phyloP scores from a whole-genome alignment of 1,140 invertebrate genomes.

The Aphis craccivora region DNA sequence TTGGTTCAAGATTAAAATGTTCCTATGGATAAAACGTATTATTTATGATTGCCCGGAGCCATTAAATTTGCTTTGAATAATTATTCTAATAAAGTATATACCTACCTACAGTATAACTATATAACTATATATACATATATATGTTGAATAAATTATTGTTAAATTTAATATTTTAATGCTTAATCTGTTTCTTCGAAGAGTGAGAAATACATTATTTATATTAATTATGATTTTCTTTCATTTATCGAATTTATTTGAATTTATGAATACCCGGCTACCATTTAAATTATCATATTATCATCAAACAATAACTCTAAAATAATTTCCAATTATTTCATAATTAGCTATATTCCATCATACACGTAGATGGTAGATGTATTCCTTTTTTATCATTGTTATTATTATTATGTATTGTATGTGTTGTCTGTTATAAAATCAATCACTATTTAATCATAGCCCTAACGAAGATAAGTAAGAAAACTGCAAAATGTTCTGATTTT shows the following conservation, averaged over 20 bases:
- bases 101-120: background rate
- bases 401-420: background rate
- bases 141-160: background rate
- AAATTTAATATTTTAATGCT: background rate
- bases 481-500: too few species aligned
- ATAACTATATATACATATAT: background rate
- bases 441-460: background rate
- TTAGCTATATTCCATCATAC: background rate
- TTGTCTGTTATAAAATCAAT: background rate
- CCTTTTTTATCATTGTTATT: too few species aligned
- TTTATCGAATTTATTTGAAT: background rate
- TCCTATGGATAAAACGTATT: background rate
- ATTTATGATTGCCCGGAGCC: background rate
- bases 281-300: constrained; percentile 4
- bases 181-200: background rate
- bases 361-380: background rate
- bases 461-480: background rate
- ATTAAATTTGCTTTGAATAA: background rate
- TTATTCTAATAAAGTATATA: background rate
- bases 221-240: constrained; percentile 3
- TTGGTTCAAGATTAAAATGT: constrained; percentile 9
- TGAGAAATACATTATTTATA: background rate
- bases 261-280: background rate
- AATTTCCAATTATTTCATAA: background rate
- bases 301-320: background rate